These are phyloP conservation scores for Sus cebifrons DNA, from an alignment of 2,797 vertebrate genomes.

Conservation along the genomic window DNA sequence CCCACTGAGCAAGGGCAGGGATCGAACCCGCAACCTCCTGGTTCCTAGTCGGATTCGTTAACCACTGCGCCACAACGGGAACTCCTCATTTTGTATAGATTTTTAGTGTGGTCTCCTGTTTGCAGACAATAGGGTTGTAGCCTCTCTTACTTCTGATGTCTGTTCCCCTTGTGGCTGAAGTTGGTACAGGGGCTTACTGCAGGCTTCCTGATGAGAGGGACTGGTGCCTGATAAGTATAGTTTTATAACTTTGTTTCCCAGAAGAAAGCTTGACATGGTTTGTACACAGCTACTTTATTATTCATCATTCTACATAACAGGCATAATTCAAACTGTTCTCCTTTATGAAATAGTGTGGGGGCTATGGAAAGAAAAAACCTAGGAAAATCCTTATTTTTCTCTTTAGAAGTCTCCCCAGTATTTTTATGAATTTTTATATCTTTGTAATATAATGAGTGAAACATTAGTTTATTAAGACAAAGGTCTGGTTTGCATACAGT, in stretches of 20 bases:
- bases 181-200: too few relatives aligned
- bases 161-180: too few relatives aligned
- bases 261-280: background rate
- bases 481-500: background rate
- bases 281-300: background rate
- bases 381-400: slow-evolving; percentile 30
- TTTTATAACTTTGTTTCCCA: slow-evolving; percentile 30
- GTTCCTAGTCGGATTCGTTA: too few relatives aligned
- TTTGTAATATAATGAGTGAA: slow-evolving; percentile 19
- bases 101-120: too few relatives aligned
- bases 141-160: too few relatives aligned
- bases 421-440: slow-evolving; percentile 7
- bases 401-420: slow-evolving; percentile 11
- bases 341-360: background rate
- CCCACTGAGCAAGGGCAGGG: too few relatives aligned
- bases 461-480: slow-evolving; percentile 25
- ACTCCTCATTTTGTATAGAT: too few relatives aligned
- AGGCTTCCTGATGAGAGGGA: too few relatives aligned
- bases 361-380: background rate
- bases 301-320: slow-evolving; percentile 12
- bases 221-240: background rate
- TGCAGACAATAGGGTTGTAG: too few relatives aligned
- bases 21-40: too few relatives aligned
- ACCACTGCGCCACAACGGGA: too few relatives aligned
- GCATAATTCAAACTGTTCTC: background rate